Conservation (phyloP, 1,140 invertebrate genomes). For the Homalodisca vitripennis region DNA sequence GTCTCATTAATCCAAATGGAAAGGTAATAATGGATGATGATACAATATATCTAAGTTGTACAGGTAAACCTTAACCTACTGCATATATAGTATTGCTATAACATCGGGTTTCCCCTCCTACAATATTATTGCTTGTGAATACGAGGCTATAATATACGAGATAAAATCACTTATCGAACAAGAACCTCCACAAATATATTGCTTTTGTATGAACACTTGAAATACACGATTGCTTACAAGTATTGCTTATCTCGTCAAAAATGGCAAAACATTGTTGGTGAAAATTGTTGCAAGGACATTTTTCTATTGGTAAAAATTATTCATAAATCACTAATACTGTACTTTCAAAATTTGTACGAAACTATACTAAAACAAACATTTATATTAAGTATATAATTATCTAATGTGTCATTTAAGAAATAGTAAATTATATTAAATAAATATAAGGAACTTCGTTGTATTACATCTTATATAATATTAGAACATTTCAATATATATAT, state of each 20-base stretch:
- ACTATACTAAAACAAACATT: too few relatives aligned
- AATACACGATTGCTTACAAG: slow-evolving; percentile 16
- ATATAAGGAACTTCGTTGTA: too few relatives aligned
- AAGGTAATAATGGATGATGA: slow-evolving; percentile 7
- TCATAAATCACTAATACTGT: too few relatives aligned
- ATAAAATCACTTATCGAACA: slow-evolving; percentile 30
- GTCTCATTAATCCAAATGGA: neutral
- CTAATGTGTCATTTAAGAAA: too few relatives aligned
- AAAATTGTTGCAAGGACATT: too few relatives aligned
- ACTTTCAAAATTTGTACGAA: too few relatives aligned
- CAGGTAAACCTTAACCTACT: slow-evolving; percentile 19
- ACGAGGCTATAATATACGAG: slow-evolving; percentile 16
- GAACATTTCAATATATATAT: too few relatives aligned
- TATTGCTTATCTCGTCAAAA: neutral
- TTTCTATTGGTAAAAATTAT: too few relatives aligned
- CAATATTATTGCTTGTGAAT: slow-evolving; percentile 30
- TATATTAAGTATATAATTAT: too few relatives aligned
- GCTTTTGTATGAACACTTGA: slow-evolving; percentile 18
- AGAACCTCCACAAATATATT: slow-evolving; percentile 22
- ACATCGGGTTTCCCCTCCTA: neutral
- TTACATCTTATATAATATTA: too few relatives aligned
- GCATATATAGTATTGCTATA: slow-evolving; percentile 24
- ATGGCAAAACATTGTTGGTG: too few relatives aligned
- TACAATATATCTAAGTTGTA: slow-evolving; percentile 14
- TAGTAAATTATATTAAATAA: too few relatives aligned